A percentile compares a stretch with the other conserved stretches of the same genome.
Evolutionary conservation across 2,113 vertebrate species (phyloP).

Genomic region (Ancistrus triradiatus): DNA sequence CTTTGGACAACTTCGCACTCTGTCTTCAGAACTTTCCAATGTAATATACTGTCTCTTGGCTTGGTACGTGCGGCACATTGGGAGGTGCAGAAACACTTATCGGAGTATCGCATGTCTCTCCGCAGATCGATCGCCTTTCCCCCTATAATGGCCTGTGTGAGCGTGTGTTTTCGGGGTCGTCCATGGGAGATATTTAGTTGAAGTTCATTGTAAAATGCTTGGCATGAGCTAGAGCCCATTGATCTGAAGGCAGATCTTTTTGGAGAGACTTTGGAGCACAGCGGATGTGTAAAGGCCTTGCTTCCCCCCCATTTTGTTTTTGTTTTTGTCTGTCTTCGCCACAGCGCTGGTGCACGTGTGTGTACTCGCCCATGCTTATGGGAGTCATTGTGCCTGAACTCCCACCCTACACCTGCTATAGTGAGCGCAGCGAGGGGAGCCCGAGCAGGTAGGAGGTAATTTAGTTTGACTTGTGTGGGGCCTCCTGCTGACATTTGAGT

Average conservation of each 20-base stretch:
- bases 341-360: neutral
- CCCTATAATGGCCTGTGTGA: slow-evolving; percentile 26
- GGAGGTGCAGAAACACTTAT: slow-evolving; percentile 42
- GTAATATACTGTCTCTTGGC: slow-evolving; percentile 34
- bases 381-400: slow-evolving; percentile 1
- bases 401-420: slow-evolving; percentile 8
- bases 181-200: no score
- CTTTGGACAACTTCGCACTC: slow-evolving; percentile 37
- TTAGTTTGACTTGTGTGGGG: slow-evolving; percentile 69
- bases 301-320: no score
- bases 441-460: slow-evolving; percentile 62
- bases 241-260: no score
- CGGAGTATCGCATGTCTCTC: slow-evolving; percentile 40
- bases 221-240: no score
- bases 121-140: slow-evolving; percentile 25
- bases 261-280: no score
- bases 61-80: slow-evolving; percentile 17
- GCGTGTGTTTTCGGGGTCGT: slow-evolving; percentile 20
- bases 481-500: slow-evolving; percentile 71
- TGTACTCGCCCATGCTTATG: neutral
- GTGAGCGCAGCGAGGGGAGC: slow-evolving; percentile 36
- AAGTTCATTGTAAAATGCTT: no score
- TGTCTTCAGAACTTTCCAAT: slow-evolving; percentile 20
- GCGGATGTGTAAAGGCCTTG: no score
- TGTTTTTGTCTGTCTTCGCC: no score